Base-by-base conservation (phyloP, 64 coral and sea anemone genomes). In the Montipora cactus region DNA sequence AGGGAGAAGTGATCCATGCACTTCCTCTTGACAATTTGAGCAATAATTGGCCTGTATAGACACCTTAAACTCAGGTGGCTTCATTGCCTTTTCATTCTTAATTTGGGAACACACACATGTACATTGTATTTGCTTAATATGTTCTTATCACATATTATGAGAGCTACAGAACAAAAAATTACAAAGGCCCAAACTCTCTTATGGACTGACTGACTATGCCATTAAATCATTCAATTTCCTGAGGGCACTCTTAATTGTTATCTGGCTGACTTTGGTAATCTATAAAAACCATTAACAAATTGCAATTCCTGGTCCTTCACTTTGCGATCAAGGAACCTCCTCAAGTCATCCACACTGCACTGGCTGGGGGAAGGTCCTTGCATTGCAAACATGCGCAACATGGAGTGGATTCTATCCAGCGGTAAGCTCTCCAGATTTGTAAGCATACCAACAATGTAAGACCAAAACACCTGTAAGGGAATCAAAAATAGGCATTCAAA, bases 341-440 rank as follows among this genome's bases (percentile, higher is more conserved):
- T 92, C 50, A 99, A 51, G 79, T 99, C 98, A 67, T 96, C 98
- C 67, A 99, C 75, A 78, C 95, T 95, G 89, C 98, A 99, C 78
- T 99, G 98, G 49, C 89, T 95, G 28, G 95, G 90, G 49, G 86
- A 89, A 10, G 98, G 92, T 5, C 92, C 95, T 59, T 94, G 92
- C 98, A 99, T 99, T 6, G 98, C 98, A 86, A 99, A 99, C 94
- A 99, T 99, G 20, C 92, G 92, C 74, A 99, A 77, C 98, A 99
- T 96, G 3, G 98, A 99, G 76, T 99, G 98, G 59, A 99, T 99
- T 89, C 98, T 91, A 23, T 99, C 98, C 73, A 99, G 61, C 0
- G 98, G 98, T 12, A 99, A 76, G 89, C 95, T 96, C 20, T 99
- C 98, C 79, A 99, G 80, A 92, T 99, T 99, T 59, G 98, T 99